Conservation (phyloP, 1,140 invertebrate species). For the Drosophila santomea region DNA sequence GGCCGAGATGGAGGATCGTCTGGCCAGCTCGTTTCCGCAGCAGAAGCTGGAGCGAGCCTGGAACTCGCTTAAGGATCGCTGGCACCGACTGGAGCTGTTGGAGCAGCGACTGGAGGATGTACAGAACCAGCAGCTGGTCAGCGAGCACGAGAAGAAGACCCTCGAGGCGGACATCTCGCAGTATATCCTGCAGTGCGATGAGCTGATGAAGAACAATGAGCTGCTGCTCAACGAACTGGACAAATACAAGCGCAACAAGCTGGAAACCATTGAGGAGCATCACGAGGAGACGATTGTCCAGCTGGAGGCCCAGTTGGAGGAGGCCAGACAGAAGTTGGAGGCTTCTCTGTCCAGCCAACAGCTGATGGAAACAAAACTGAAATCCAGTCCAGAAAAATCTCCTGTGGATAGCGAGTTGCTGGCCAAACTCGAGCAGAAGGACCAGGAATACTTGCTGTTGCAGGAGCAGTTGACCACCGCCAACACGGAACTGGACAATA, state of each 20-base stretch:
- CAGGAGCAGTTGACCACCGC: neutral
- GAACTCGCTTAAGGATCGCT: slow-evolving; percentile 68
- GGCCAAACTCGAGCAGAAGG: slow-evolving; percentile 2
- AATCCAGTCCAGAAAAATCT: neutral
- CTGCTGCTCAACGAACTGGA: slow-evolving; percentile 87
- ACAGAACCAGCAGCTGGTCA: slow-evolving; percentile 64
- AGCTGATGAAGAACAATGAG: slow-evolving; percentile 89
- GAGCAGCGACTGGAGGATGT: slow-evolving; percentile 80
- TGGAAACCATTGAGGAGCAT: slow-evolving; percentile 88
- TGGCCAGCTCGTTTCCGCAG: slow-evolving; percentile 44
- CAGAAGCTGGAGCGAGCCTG: slow-evolving; percentile 81
- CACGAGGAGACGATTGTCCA: slow-evolving; percentile 88
- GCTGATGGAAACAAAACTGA: slow-evolving; percentile 21
- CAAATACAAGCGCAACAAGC: slow-evolving; percentile 87
- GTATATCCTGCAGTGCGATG: slow-evolving; percentile 87
- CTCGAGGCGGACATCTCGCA: slow-evolving; percentile 87
- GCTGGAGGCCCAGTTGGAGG: slow-evolving; percentile 87
- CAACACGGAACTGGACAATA: neutral
- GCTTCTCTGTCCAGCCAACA: slow-evolving; percentile 67
- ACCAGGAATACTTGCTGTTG: slow-evolving; percentile 5
- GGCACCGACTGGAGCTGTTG: slow-evolving; percentile 72
- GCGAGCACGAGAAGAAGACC: slow-evolving; percentile 86
- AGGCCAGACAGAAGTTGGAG: slow-evolving; percentile 85
- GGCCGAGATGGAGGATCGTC: slow-evolving; percentile 56
- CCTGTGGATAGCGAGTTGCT: neutral